A percentile compares a stretch with the other conserved stretches of the same genome.
Conservation (phyloP, 2,888 invertebrate genomes). For the Aphelenchoides bicaudatus region DNA sequence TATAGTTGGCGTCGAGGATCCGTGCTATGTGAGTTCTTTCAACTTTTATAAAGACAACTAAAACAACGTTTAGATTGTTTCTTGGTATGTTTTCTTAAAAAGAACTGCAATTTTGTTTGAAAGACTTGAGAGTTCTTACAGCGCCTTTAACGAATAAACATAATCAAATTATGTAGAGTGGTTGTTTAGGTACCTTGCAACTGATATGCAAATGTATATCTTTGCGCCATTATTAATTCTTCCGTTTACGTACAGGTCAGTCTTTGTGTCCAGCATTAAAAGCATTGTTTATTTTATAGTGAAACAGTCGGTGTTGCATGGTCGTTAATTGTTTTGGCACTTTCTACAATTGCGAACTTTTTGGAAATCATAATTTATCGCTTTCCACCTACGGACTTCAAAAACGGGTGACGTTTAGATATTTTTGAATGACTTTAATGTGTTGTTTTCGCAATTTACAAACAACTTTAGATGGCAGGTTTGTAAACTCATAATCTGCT, state of each 20-base stretch:
- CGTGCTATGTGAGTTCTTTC: conserved; percentile 8
- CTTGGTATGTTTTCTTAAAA: background rate
- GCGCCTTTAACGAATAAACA: too few relatives aligned
- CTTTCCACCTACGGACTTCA: conserved; percentile 39
- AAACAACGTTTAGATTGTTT: background rate
- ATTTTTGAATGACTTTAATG: too few relatives aligned
- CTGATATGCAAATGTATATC: conserved; percentile 45
- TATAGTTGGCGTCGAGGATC: conserved; percentile 29
- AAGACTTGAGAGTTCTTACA: too few relatives aligned
- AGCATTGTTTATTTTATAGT: background rate
- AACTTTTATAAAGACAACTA: too few relatives aligned
- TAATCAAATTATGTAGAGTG: too few relatives aligned
- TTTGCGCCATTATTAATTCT: conserved; percentile 41
- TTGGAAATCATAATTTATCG: conserved; percentile 32
- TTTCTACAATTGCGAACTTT: conserved; percentile 29
- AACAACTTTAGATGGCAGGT: too few relatives aligned
- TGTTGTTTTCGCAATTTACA: too few relatives aligned
- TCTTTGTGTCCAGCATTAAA: too few relatives aligned
- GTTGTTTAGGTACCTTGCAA: conserved; percentile 48
- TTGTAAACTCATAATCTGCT: too few relatives aligned
- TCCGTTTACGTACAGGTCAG: conserved; percentile 35
- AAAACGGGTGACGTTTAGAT: conserved; percentile 33
- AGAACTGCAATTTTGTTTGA: too few relatives aligned
- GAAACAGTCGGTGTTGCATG: conserved; percentile 22
- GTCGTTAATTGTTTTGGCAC: conserved; percentile 21